Evolutionary conservation across 1,140 invertebrate genomes (phyloP).

Genomic region (Polypedilum vanderplanki): DNA sequence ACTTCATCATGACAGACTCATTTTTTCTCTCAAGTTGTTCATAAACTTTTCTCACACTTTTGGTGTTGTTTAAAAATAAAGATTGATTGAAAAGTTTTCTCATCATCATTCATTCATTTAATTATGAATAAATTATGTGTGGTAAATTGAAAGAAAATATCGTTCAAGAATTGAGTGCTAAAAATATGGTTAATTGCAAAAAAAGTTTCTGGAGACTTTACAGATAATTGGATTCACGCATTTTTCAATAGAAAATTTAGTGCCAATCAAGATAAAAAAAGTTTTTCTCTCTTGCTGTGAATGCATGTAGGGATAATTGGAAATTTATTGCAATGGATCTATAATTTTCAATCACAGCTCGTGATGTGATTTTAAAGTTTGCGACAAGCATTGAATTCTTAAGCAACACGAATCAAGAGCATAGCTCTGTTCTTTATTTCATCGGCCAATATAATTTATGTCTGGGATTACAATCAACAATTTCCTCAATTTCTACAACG

Average conservation of each 20-base stretch:
- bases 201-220: no score
- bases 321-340: constrained; percentile 19
- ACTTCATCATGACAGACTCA: not conserved
- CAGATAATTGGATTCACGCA: no score
- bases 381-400: not conserved
- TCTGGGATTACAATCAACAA: constrained; percentile 17
- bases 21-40: not conserved
- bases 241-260: no score
- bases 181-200: no score
- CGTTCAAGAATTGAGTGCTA: no score
- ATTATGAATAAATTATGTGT: no score
- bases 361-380: constrained; percentile 19
- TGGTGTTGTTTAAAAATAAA: not conserved
- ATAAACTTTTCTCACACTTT: not conserved
- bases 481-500: constrained; percentile 17
- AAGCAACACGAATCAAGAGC: not conserved
- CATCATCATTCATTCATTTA: not conserved
- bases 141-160: no score
- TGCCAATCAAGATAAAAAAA: no score
- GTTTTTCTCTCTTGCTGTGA: no score
- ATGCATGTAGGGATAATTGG: not conserved
- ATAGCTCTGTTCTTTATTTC: not conserved
- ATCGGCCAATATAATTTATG: constrained; percentile 17
- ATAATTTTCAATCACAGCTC: constrained; percentile 18
- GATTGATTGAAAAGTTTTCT: constrained; percentile 13